phyloP scores from a whole-genome alignment of 2,113 vertebrate species.

The Ctenomys sociabilis region DNA sequence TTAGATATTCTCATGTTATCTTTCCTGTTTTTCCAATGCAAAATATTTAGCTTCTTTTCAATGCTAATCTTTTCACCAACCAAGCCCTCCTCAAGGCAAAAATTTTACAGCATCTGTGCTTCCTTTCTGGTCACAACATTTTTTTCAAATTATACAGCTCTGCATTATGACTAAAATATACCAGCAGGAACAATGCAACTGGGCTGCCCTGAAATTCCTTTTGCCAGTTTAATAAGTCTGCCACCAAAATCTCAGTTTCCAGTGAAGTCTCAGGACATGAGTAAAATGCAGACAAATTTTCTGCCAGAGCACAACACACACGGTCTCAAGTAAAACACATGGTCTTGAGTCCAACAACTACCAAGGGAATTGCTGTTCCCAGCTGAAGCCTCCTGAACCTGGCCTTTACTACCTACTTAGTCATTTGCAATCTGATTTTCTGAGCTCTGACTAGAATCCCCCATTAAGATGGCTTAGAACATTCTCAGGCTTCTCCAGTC shows the following conservation, averaged over 20 bases:
- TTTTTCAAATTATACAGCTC: neutral
- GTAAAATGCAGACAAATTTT: neutral
- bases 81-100: neutral
- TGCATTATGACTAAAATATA: neutral
- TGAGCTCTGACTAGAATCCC: neutral
- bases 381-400: neutral
- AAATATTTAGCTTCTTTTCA: neutral
- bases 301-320: neutral
- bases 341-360: neutral
- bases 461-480: neutral
- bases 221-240: neutral
- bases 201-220: neutral
- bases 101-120: neutral
- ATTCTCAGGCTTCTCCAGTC: neutral
- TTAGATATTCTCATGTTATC: neutral
- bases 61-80: neutral
- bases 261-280: neutral
- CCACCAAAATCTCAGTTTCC: neutral
- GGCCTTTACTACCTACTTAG: neutral
- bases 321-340: neutral
- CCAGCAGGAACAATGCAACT: neutral
- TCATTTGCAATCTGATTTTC: neutral
- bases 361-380: neutral
- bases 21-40: neutral
- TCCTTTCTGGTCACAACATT: neutral